A percentile compares a stretch with the other conserved stretches of the same genome.
Conservation (phyloP, 2,113 vertebrate species). For the Campylorhamphus procurvoides region DNA sequence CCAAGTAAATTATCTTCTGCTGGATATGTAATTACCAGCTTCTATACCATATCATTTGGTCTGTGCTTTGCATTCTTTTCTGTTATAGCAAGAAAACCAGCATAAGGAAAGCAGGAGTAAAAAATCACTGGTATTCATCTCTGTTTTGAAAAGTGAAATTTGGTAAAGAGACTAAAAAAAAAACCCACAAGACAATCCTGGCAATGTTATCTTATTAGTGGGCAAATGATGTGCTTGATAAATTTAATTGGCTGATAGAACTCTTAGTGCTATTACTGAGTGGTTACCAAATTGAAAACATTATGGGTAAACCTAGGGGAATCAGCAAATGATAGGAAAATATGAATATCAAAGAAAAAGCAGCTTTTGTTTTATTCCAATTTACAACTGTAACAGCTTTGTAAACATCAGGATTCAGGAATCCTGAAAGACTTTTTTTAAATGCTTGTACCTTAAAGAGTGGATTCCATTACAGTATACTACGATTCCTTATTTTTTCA, state of each 20-base stretch:
- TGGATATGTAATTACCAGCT: neutral
- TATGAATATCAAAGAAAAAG: constrained; percentile 68
- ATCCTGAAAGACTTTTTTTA: constrained; percentile 14
- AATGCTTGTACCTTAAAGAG: constrained; percentile 19
- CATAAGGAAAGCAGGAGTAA: neutral
- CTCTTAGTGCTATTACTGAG: constrained; percentile 70
- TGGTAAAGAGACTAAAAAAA: constrained; percentile 41
- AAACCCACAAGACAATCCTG: constrained; percentile 9
- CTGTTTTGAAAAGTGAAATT: constrained; percentile 10
- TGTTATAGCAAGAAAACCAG: neutral
- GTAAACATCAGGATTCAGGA: constrained; percentile 48
- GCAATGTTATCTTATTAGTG: constrained; percentile 68
- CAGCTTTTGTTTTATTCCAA: constrained; percentile 42
- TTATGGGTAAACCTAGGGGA: constrained; percentile 67
- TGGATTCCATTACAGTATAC: neutral
- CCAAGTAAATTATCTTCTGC: neutral
- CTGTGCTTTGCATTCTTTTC: neutral
- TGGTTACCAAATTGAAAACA: constrained; percentile 78
- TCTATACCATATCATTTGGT: neutral
- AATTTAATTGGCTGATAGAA: constrained; percentile 79
- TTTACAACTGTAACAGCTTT: constrained; percentile 38
- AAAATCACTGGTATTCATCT: neutral
- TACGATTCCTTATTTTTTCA: constrained; percentile 4
- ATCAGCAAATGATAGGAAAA: constrained; percentile 69
- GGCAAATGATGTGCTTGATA: constrained; percentile 76